Percentiles rank a stretch among this genome's conserved stretches.
phyloP scores from a whole-genome alignment of 2,888 invertebrate species.

The Crepidodera aurea region DNA sequence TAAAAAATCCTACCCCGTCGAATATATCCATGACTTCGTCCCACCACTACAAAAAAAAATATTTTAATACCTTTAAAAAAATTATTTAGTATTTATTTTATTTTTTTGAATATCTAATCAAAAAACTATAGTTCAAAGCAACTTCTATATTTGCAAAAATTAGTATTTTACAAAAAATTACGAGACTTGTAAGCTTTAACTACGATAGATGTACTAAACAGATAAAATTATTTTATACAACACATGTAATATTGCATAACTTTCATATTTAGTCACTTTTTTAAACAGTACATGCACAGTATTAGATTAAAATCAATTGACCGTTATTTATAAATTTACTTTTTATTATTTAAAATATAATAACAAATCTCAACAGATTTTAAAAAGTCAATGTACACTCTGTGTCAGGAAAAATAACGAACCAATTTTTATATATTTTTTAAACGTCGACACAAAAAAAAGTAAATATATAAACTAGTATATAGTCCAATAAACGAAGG shows the following conservation, averaged over 20 bases:
- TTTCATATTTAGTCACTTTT: background rate
- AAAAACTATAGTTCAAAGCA: background rate
- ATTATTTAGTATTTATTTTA: background rate
- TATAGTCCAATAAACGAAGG: too few species aligned
- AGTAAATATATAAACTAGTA: too few species aligned
- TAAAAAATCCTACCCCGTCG: conserved; percentile 82
- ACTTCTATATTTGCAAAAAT: too few species aligned
- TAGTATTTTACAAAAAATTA: background rate
- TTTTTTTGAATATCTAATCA: conserved; percentile 17
- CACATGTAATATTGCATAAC: background rate
- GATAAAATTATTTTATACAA: background rate
- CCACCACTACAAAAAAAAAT: conserved; percentile 79
- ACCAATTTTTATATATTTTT: too few species aligned
- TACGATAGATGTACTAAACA: background rate
- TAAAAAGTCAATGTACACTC: too few species aligned
- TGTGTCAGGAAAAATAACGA: too few species aligned
- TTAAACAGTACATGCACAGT: background rate
- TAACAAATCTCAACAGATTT: too few species aligned
- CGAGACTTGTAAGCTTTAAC: background rate
- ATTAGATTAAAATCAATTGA: too few species aligned
- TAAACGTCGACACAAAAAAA: too few species aligned
- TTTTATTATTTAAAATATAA: too few species aligned
- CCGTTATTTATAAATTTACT: too few species aligned
- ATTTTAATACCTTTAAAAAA: too few species aligned
- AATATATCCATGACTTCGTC: conserved; percentile 96